Percentiles rank a stretch among this genome's conserved stretches.
phyloP scores from a whole-genome alignment of 2,113 vertebrate species.

The Gorilla gorilla region DNA sequence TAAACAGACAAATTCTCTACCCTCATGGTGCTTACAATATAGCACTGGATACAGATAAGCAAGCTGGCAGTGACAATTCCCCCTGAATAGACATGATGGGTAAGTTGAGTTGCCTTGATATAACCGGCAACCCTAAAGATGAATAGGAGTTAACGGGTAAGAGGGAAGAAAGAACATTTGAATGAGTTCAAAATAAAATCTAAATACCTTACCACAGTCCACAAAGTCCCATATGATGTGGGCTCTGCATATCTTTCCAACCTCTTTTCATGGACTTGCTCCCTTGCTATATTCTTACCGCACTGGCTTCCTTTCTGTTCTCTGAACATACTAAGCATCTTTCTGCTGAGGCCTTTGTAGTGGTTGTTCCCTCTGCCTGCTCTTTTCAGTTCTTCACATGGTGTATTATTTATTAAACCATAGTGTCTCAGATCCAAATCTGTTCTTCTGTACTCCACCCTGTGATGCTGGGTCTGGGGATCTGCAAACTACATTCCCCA shows the following conservation, averaged over 20 bases:
- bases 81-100: not conserved
- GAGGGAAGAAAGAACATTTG: not conserved
- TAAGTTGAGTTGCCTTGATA: not conserved
- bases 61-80: not conserved
- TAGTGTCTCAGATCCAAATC: not conserved
- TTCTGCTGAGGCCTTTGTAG: not conserved
- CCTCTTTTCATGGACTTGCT: too few relatives aligned
- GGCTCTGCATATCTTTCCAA: not conserved
- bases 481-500: not conserved
- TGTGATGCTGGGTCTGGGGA: too few relatives aligned
- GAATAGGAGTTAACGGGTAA: not conserved
- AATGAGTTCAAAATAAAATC: not conserved
- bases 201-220: not conserved
- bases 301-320: not conserved
- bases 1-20: not conserved
- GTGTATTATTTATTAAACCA: not conserved
- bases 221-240: fast-evolving
- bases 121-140: not conserved
- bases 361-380: not conserved
- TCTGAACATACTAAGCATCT: not conserved
- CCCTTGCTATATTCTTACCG: not conserved
- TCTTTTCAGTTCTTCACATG: not conserved
- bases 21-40: not conserved
- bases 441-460: not conserved
- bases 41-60: not conserved